phyloP scores from a whole-genome alignment of 2,797 vertebrate species.

The Moxostoma hubbsi region DNA sequence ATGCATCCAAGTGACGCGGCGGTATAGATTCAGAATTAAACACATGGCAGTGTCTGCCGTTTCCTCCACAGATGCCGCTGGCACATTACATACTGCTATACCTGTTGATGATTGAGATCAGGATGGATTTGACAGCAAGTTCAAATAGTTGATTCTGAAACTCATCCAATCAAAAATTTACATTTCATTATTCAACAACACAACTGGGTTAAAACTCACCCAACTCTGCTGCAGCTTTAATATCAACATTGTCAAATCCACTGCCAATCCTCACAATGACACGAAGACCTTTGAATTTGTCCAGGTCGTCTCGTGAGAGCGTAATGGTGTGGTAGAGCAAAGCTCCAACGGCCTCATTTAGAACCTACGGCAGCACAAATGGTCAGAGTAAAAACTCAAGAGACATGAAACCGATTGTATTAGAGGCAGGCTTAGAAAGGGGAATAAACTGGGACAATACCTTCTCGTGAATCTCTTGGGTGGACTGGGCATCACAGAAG shows the following conservation, averaged over 20 bases:
- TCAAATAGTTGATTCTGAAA: background rate
- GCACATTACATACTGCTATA: conserved; percentile 85
- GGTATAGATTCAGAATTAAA: conserved; percentile 83
- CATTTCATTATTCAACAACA: background rate
- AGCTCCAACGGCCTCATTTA: conserved; percentile 85
- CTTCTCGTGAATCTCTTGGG: conserved; percentile 87
- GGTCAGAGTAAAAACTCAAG: background rate
- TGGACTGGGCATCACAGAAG: conserved; percentile 85
- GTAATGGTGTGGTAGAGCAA: conserved; percentile 86
- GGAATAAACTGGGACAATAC: conserved; percentile 54
- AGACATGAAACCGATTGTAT: background rate
- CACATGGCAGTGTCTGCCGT: conserved; percentile 84
- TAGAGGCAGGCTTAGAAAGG: background rate
- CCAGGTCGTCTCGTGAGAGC: conserved; percentile 82
- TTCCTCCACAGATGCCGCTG: conserved; percentile 83
- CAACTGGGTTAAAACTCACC: conserved; percentile 66
- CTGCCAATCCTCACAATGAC: conserved; percentile 85
- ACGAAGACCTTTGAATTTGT: conserved; percentile 84
- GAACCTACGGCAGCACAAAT: conserved; percentile 71
- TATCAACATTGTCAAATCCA: conserved; percentile 84
- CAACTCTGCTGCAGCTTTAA: conserved; percentile 83
- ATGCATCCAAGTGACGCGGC: conserved; percentile 83
- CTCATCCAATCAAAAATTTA: background rate
- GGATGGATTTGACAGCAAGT: no score
- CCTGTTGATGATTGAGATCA: conserved; percentile 61